phyloP scores from a whole-genome alignment of 30 jellyfish, hydroid and myxozoan species.

The Chironex yamaguchii region DNA sequence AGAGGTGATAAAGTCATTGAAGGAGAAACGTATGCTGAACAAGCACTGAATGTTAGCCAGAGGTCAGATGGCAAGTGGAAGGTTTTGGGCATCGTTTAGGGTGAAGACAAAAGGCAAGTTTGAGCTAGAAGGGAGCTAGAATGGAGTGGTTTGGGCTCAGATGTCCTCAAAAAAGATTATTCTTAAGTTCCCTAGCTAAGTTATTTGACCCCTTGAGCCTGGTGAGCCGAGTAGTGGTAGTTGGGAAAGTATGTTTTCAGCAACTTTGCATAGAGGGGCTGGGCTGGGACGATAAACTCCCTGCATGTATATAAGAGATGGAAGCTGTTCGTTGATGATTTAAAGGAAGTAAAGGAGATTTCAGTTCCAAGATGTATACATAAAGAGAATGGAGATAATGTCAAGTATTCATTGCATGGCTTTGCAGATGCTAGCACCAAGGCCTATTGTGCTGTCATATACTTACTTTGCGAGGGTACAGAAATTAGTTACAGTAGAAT shows the following conservation, averaged over 20 bases:
- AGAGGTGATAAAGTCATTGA: too few relatives aligned
- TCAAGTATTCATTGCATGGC: slow-evolving; percentile 13
- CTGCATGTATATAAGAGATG: slow-evolving; percentile 2
- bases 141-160: too few relatives aligned
- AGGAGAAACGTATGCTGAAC: too few relatives aligned
- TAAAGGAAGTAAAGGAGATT: background rate
- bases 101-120: background rate
- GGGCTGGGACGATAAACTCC: slow-evolving; percentile 61
- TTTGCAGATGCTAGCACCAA: slow-evolving; percentile 12
- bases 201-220: slow-evolving; percentile 33
- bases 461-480: background rate
- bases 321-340: slow-evolving; percentile 9
- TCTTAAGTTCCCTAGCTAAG: slow-evolving; percentile 27
- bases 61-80: slow-evolving; percentile 1
- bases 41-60: slow-evolving; percentile 14
- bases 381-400: background rate
- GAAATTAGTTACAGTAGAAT: background rate
- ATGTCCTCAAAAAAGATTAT: background rate
- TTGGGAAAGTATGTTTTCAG: slow-evolving; percentile 30
- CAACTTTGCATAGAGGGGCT: slow-evolving; percentile 13
- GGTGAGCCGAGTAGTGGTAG: slow-evolving; percentile 15
- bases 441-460: slow-evolving; percentile 22
- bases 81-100: background rate
- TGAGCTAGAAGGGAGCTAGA: background rate
- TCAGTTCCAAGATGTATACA: slow-evolving; percentile 7